Percentiles rank a stretch among this genome's conserved stretches.
phyloP scores from a whole-genome alignment of 2,888 invertebrate species.

The Acrobasis consociella region DNA sequence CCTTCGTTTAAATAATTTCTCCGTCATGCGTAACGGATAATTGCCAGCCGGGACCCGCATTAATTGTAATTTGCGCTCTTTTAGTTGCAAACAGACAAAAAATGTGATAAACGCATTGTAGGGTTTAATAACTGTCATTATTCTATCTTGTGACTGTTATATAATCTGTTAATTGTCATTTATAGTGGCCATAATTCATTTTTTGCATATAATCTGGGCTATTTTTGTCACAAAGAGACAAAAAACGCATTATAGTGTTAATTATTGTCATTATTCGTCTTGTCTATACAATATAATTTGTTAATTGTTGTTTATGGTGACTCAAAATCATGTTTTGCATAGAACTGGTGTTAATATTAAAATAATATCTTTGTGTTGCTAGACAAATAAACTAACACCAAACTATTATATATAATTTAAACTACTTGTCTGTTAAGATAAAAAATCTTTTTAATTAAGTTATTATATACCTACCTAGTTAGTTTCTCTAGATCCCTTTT shows the following conservation, averaged over 20 bases:
- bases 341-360: too few relatives aligned
- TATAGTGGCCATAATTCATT: not conserved
- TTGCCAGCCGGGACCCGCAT: conserved; percentile 50
- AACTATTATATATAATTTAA: too few relatives aligned
- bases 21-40: conserved; percentile 52
- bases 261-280: not conserved
- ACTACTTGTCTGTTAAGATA: too few relatives aligned
- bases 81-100: conserved; percentile 27
- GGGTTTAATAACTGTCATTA: conserved; percentile 2
- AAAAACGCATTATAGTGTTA: not conserved
- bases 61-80: conserved; percentile 58
- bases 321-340: too few relatives aligned
- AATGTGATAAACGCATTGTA: not conserved
- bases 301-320: too few relatives aligned
- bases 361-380: too few relatives aligned
- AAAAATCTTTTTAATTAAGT: too few relatives aligned
- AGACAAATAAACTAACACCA: too few relatives aligned
- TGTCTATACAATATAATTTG: too few relatives aligned
- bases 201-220: not conserved
- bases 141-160: conserved; percentile 7
- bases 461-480: too few relatives aligned
- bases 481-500: too few relatives aligned
- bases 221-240: not conserved
- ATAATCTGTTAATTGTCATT: conserved; percentile 14
- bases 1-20: conserved; percentile 56